Base-by-base conservation (phyloP, 2,888 invertebrate genomes). In the Odontomyia ornata region DNA sequence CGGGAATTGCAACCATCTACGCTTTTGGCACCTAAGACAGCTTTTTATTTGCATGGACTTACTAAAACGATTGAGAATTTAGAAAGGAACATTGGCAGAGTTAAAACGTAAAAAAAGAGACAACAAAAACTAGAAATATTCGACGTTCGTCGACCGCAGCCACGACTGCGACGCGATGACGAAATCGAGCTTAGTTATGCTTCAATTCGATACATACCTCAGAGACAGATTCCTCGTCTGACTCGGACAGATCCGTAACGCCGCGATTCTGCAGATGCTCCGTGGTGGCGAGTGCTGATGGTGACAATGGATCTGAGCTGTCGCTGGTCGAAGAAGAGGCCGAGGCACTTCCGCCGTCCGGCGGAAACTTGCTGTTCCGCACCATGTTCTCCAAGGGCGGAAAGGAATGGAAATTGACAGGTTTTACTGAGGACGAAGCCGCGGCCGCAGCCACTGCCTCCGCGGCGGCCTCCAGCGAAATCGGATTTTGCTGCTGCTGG, bases 221-320 rank as follows among this genome's bases (percentile, higher is more conserved):
- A 85, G 96, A 96, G 87, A 95, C 95, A 89, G 96, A 96, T 88
- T 96, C 97, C 89, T 96, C 96, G 88, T 97, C 97, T 88, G 96
- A 96, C 90, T 95, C 96, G 85, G 96, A 96, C 88, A 96, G 92
- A 90, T 96, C 96, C 88, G 95, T 93, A 90, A 95, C 95, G 89
- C 93, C 95, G 89, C 93, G 93, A 86, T 93, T 93, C 87, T 93
- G 94, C 87, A 91, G 89, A 73, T 57, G 73, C 21, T 43, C 73
- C 23, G 73, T 11, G 60, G 60, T 21, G 13, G 75, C 62, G 15
- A 56, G 60, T 1, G 60, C 62, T 18, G 75, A 18, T 47, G 30
- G 15, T 13, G 43, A 21, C 9, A 65, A 47, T 28, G 75, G 60
- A 11, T 65, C 75, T 64, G 75, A 13, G 23, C 15, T 62, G 64